A percentile compares a stretch with the other conserved stretches of the same genome.
Evolutionary conservation across 1,140 invertebrate species (phyloP).

Genomic region (Cyphomyrmex costatus): DNA sequence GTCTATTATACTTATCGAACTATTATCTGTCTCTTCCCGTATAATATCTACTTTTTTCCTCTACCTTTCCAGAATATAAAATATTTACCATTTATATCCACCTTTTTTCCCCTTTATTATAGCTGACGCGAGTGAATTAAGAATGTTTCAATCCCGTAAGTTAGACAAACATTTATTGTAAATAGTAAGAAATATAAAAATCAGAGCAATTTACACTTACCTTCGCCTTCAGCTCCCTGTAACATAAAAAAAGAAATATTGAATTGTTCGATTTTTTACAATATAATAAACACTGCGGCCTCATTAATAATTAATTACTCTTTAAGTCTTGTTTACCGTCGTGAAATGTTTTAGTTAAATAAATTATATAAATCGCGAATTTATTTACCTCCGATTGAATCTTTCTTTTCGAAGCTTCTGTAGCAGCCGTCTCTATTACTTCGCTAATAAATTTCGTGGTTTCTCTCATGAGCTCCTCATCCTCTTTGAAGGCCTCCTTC

Average conservation of each 20-base stretch:
- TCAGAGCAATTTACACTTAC: constrained; percentile 69
- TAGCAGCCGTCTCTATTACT: constrained; percentile 83
- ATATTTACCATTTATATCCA: constrained; percentile 44
- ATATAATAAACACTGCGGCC: not conserved
- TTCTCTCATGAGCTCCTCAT: constrained; percentile 85
- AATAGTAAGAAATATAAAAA: constrained; percentile 7
- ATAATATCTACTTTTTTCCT: constrained; percentile 6
- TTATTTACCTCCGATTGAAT: constrained; percentile 78
- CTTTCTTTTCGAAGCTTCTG: constrained; percentile 83
- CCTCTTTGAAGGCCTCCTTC: constrained; percentile 84
- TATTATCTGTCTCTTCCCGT: not conserved
- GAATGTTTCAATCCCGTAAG: constrained; percentile 33
- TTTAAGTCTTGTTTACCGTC: not conserved
- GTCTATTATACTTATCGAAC: constrained; percentile 14
- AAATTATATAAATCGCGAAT: not conserved
- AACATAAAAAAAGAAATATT: constrained; percentile 71
- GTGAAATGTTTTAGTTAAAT: not conserved
- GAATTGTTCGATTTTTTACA: not conserved
- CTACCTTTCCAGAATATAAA: not conserved
- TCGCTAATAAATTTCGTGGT: constrained; percentile 84
- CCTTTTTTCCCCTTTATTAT: constrained; percentile 17
- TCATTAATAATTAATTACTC: not conserved
- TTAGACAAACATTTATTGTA: constrained; percentile 20
- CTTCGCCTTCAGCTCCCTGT: constrained; percentile 80
- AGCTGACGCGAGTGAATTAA: constrained; percentile 24